A percentile compares a stretch with the other conserved stretches of the same genome.
Conservation (phyloP, 1,140 invertebrate genomes). For the Eubasilissa regina region DNA sequence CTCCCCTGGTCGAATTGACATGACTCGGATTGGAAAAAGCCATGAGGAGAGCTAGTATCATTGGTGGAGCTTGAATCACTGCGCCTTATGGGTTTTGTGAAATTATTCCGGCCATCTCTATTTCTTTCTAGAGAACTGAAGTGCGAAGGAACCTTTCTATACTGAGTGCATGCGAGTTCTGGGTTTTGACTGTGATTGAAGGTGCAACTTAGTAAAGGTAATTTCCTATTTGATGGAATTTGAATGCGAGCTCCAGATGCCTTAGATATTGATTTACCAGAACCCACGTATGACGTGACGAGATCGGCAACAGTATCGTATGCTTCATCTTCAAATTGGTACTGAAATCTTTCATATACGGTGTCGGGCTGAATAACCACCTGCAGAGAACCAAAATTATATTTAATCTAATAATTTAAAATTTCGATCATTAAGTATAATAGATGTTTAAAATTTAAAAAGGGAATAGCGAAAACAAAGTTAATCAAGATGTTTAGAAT, state of each 20-base stretch:
- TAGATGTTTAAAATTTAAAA: too few species aligned
- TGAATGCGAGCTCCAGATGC: slow-evolving; percentile 90
- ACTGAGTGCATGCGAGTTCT: slow-evolving; percentile 22
- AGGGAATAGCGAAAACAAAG: too few species aligned
- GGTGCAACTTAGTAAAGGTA: slow-evolving; percentile 70
- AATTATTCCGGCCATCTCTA: slow-evolving; percentile 8
- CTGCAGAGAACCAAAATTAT: slow-evolving; percentile 68
- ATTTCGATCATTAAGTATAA: too few species aligned
- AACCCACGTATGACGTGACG: slow-evolving; percentile 95
- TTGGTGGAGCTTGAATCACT: slow-evolving; percentile 12
- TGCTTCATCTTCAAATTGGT: slow-evolving; percentile 94
- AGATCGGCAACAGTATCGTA: slow-evolving; percentile 95
- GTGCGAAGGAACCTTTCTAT: slow-evolving; percentile 16
- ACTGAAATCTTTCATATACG: slow-evolving; percentile 92
- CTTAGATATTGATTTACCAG: slow-evolving; percentile 86
- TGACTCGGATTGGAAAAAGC: not conserved
- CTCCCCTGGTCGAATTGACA: not conserved
- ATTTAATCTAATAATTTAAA: too few species aligned
- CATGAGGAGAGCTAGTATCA: not conserved
- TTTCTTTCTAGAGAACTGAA: slow-evolving; percentile 20
- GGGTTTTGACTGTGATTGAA: slow-evolving; percentile 32
- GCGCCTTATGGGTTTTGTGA: slow-evolving; percentile 5
- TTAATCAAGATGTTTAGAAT: too few species aligned
- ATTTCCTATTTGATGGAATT: slow-evolving; percentile 81
- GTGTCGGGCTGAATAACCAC: slow-evolving; percentile 90